phyloP scores from a whole-genome alignment of 37 sponge, comb jelly and placozoan genomes.

The Chondrosia reniformis region DNA sequence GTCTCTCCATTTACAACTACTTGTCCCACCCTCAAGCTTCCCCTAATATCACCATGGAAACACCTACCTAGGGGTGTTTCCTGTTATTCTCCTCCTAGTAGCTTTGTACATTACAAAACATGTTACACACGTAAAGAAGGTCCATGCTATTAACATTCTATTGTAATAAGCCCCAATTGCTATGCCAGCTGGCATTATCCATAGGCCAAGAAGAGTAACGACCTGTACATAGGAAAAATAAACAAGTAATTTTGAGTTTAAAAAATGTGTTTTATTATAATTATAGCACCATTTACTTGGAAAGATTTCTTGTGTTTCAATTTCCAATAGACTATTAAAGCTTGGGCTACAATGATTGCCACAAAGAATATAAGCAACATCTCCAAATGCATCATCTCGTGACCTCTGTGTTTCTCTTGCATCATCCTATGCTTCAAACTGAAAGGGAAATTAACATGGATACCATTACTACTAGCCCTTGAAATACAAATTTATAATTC shows the following conservation, averaged over 20 bases:
- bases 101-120: conserved; percentile 76
- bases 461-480: too few species aligned
- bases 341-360: conserved; percentile 75
- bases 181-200: conserved; percentile 75
- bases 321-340: conserved; percentile 85
- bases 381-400: conserved; percentile 96
- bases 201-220: conserved; percentile 79
- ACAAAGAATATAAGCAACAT: conserved; percentile 92
- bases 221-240: conserved; percentile 20
- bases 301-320: conserved; percentile 71
- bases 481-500: too few species aligned
- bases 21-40: background rate
- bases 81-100: conserved; percentile 57
- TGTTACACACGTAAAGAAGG: conserved; percentile 74
- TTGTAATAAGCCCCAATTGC: conserved; percentile 52
- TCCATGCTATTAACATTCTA: conserved; percentile 87
- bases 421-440: conserved; percentile 57
- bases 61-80: conserved; percentile 74
- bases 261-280: background rate
- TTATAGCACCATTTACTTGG: conserved; percentile 61
- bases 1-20: background rate
- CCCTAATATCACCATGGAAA: background rate
- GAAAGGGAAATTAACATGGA: background rate
- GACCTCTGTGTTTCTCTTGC: conserved; percentile 91
- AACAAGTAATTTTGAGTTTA: background rate